Percentiles rank a stretch among this genome's conserved stretches.
Evolutionary conservation across 2,888 invertebrate species (phyloP).

Genomic region (Caenorhabditis imperialis): DNA sequence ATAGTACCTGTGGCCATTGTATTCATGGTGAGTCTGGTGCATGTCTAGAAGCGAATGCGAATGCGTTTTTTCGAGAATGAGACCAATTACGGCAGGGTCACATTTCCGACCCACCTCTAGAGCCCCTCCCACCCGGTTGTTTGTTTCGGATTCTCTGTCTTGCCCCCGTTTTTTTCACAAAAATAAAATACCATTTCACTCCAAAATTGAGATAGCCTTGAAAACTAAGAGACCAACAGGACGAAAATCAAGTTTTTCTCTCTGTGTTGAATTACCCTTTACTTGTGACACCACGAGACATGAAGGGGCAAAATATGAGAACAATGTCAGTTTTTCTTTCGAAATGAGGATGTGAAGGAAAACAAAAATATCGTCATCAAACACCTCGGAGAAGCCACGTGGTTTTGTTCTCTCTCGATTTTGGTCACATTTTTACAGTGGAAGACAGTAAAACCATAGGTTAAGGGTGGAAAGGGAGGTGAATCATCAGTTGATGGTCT

Average conservation of each 20-base stretch:
- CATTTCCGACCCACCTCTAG: neutral
- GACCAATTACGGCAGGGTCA: too few relatives aligned
- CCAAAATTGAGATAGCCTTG: constrained; percentile 6
- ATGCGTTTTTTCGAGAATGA: too few relatives aligned
- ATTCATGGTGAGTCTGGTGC: constrained; percentile 26
- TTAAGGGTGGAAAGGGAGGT: too few relatives aligned
- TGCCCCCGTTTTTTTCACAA: constrained; percentile 17
- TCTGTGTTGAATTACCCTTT: constrained; percentile 50
- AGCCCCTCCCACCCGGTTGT: constrained; percentile 34
- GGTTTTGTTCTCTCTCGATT: too few relatives aligned
- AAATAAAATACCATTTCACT: constrained; percentile 12
- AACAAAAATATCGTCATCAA: too few relatives aligned
- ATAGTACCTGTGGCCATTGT: constrained; percentile 31
- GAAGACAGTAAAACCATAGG: too few relatives aligned
- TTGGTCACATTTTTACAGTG: too few relatives aligned
- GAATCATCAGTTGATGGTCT: too few relatives aligned
- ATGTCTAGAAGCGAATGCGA: too few relatives aligned
- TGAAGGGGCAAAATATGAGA: neutral
- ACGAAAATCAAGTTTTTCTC: constrained; percentile 40
- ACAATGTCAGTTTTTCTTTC: constrained; percentile 2
- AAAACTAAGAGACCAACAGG: constrained; percentile 19
- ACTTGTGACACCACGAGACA: constrained; percentile 43
- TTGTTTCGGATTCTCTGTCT: constrained; percentile 39
- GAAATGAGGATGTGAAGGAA: constrained; percentile 22
- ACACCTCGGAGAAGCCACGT: too few relatives aligned